Conservation (phyloP, 2,113 vertebrate genomes). For the Myrmecophaga tridactyla region DNA sequence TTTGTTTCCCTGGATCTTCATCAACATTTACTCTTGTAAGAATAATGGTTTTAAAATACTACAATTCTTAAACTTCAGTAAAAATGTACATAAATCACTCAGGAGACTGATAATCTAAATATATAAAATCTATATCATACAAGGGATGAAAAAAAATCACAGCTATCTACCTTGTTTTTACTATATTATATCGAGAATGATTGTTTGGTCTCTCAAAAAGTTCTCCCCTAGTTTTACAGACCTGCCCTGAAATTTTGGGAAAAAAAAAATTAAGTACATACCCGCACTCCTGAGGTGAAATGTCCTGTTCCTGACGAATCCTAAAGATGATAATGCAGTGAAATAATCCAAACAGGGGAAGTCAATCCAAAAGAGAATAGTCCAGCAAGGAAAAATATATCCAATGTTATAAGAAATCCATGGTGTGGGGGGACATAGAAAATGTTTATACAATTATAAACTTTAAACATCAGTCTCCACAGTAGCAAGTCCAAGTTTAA, state of each 20-base stretch:
- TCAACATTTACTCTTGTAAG: conserved; percentile 22
- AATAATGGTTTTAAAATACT: conserved; percentile 12
- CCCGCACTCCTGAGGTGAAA: conserved; percentile 90
- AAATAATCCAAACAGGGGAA: conserved; percentile 91
- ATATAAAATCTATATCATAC: not conserved
- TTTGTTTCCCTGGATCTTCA: conserved; percentile 39
- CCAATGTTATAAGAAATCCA: conserved; percentile 90
- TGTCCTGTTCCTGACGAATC: conserved; percentile 90
- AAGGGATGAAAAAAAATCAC: conserved; percentile 43
- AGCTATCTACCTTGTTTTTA: conserved; percentile 30
- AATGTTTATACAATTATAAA: conserved; percentile 90
- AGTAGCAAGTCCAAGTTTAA: conserved; percentile 86
- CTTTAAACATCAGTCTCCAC: conserved; percentile 88
- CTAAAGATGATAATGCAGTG: conserved; percentile 91
- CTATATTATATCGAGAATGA: conserved; percentile 37
- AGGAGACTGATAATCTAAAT: not conserved
- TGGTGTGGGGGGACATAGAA: conserved; percentile 88
- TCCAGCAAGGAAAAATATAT: conserved; percentile 91
- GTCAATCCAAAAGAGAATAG: conserved; percentile 91
- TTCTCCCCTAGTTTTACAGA: conserved; percentile 62
- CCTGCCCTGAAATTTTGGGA: conserved; percentile 83
- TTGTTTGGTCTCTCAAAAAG: conserved; percentile 61
- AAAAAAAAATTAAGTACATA: conserved; percentile 88
- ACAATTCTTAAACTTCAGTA: conserved; percentile 50
- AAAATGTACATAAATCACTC: conserved; percentile 34